Evolutionary conservation across 2,888 invertebrate species (phyloP).

Genomic region (Ypsolopha sequella): DNA sequence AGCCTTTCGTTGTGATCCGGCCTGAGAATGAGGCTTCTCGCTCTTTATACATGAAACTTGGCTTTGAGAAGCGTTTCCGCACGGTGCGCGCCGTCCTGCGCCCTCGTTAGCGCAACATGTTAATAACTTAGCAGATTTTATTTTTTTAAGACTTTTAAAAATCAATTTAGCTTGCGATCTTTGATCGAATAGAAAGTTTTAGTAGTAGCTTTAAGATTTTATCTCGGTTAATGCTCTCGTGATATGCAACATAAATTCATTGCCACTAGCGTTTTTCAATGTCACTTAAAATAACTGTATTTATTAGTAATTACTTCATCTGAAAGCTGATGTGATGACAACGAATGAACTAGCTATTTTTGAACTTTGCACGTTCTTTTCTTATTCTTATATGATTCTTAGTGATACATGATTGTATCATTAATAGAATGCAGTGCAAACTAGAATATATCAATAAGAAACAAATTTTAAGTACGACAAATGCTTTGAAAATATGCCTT

Average conservation of each 20-base stretch:
- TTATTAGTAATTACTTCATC: not conserved
- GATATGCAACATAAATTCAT: not conserved
- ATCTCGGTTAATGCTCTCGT: conserved; percentile 55
- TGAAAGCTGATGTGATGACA: conserved; percentile 18
- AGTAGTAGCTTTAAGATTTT: conserved; percentile 64
- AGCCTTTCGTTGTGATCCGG: conserved; percentile 86
- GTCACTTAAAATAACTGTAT: not conserved
- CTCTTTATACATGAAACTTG: conserved; percentile 85
- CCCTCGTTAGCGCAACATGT: conserved; percentile 47
- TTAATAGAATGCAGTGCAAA: no score
- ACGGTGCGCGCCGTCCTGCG: conserved; percentile 84
- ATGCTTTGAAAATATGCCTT: no score
- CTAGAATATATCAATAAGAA: no score
- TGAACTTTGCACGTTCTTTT: not conserved
- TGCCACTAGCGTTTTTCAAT: not conserved
- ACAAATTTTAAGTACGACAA: no score
- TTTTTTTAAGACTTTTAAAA: conserved; percentile 69
- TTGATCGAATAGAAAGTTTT: conserved; percentile 62
- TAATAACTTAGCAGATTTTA: conserved; percentile 56
- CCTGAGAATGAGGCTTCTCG: conserved; percentile 90
- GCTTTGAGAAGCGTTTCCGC: conserved; percentile 84
- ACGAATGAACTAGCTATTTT: conserved; percentile 20
- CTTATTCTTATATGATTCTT: no score
- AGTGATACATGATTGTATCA: no score
- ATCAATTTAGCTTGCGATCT: conserved; percentile 66